These are phyloP conservation scores for Gisinianus flammeolus DNA, from an alignment of 2,888 invertebrate genomes.

Conservation along the genomic window DNA sequence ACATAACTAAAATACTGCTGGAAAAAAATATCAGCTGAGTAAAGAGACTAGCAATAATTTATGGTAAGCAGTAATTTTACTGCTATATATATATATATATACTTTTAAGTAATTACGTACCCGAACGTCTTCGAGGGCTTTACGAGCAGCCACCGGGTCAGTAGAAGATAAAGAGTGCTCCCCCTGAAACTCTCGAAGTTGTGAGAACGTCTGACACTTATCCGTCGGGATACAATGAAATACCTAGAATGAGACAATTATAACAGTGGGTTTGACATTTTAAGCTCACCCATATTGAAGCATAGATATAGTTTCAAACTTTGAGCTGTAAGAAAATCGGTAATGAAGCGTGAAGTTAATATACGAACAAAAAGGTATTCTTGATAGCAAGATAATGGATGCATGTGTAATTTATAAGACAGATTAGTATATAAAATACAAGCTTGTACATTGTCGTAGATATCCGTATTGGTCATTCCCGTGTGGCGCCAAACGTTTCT, in stretches of 20 bases:
- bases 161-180: constrained; percentile 74
- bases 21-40: not conserved
- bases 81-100: not conserved
- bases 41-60: no score
- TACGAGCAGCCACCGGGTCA: constrained; percentile 72
- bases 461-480: constrained; percentile 81
- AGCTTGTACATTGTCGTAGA: constrained; percentile 78
- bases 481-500: constrained; percentile 80
- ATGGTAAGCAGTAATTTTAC: constrained; percentile 30
- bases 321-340: no score
- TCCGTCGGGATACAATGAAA: constrained; percentile 92
- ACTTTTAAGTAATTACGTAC: constrained; percentile 62
- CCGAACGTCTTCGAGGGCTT: constrained; percentile 73
- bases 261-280: not conserved
- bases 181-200: constrained; percentile 77
- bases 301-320: no score
- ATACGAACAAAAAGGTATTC: not conserved
- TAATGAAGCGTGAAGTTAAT: no score
- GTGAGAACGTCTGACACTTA: constrained; percentile 76
- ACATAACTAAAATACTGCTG: not conserved
- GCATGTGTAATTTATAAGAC: not conserved
- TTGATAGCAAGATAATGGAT: not conserved
- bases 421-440: not conserved
- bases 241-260: constrained; percentile 65
- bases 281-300: not conserved